phyloP scores from a whole-genome alignment of 2,888 invertebrate species.

The Schizaphis graminum region DNA sequence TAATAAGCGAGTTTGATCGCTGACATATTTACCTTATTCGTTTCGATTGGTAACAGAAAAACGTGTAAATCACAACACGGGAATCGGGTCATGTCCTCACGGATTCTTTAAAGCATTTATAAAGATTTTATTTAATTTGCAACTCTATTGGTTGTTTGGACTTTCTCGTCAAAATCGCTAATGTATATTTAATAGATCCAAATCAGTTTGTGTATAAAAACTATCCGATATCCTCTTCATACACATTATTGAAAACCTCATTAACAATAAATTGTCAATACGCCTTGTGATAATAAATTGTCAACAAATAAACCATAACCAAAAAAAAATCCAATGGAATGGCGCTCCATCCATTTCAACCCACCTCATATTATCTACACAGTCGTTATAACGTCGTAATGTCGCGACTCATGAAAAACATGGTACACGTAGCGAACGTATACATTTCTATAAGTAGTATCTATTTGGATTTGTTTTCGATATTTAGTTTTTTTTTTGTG shows the following conservation, averaged over 20 bases:
- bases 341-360: background rate
- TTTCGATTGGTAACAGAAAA: background rate
- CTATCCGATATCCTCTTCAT: background rate
- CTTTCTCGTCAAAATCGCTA: too few species aligned
- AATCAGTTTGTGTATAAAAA: background rate
- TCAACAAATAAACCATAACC: background rate
- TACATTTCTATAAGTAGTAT: background rate
- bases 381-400: background rate
- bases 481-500: background rate
- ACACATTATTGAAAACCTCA: background rate
- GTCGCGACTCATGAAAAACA: background rate
- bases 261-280: background rate
- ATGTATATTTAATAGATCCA: background rate
- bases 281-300: background rate
- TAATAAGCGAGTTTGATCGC: background rate
- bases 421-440: background rate
- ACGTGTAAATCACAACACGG: background rate
- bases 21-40: background rate
- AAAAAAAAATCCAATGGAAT: background rate
- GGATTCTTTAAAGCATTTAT: too few species aligned
- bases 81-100: background rate
- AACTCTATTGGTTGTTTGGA: background rate
- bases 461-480: background rate
- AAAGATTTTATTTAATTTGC: background rate
- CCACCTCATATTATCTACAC: background rate